phyloP scores from a whole-genome alignment of 2,113 vertebrate species.

The Triplophysa dalaica region DNA sequence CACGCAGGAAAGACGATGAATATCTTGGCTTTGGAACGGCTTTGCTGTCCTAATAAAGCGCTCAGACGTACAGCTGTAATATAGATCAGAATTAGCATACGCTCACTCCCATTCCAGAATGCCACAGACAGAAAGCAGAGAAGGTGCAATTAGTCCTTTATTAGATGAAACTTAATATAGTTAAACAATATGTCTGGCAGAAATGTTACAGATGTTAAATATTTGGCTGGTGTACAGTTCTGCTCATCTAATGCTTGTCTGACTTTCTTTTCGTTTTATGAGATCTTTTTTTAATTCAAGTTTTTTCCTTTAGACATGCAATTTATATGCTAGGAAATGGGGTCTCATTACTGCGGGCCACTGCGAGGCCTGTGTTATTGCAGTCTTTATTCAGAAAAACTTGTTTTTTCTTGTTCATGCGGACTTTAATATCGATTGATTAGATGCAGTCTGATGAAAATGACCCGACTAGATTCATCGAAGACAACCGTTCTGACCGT shows the following conservation, averaged over 20 bases:
- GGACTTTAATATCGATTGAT: constrained; percentile 52
- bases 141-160: constrained; percentile 46
- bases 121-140: constrained; percentile 41
- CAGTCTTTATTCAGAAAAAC: constrained; percentile 42
- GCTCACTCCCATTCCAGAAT: constrained; percentile 8
- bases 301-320: constrained; percentile 22
- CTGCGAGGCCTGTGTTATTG: constrained; percentile 20
- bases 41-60: constrained; percentile 45
- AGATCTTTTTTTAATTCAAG: constrained; percentile 11
- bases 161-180: constrained; percentile 47
- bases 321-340: constrained; percentile 42
- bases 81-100: constrained; percentile 15
- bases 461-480: constrained; percentile 36
- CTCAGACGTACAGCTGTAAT: constrained; percentile 44
- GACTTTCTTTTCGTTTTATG: not conserved
- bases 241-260: constrained; percentile 39
- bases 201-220: constrained; percentile 42
- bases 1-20: constrained; percentile 17
- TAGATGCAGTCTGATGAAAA: constrained; percentile 47
- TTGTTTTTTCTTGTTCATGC: constrained; percentile 22
- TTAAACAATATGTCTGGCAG: constrained; percentile 42
- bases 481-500: constrained; percentile 57
- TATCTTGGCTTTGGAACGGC: constrained; percentile 28
- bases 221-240: constrained; percentile 36
- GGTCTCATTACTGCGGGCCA: constrained; percentile 40